Conservation (phyloP, 2,797 vertebrate species). For the Coilia nasus region DNA sequence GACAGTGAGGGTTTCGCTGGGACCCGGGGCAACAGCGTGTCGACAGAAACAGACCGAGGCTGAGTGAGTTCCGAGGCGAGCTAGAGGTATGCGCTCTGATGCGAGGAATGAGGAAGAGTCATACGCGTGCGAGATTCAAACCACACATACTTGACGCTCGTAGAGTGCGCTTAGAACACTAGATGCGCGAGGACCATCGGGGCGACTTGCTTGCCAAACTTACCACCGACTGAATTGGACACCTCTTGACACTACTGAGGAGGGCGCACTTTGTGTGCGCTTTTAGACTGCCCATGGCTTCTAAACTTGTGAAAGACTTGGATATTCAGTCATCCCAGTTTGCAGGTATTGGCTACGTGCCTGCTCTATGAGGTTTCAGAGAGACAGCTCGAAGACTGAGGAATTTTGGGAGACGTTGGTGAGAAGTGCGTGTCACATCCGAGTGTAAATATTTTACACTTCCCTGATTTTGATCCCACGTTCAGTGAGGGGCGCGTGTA, state of each 20-base stretch:
- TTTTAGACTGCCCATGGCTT: background rate
- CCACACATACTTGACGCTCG: constrained; percentile 17
- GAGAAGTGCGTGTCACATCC: constrained; percentile 14
- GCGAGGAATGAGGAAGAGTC: constrained; percentile 23
- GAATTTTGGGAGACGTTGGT: constrained; percentile 1
- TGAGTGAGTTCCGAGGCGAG: constrained; percentile 7
- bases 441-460: constrained; percentile 10
- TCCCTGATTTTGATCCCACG: constrained; percentile 1
- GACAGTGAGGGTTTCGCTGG: constrained; percentile 9
- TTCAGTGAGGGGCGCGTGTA: constrained; percentile 13
- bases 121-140: constrained; percentile 23
- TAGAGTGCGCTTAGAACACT: background rate
- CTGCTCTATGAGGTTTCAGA: background rate
- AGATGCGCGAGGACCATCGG: background rate
- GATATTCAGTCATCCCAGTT: background rate
- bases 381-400: background rate
- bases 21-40: background rate
- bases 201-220: background rate
- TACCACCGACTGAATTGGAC: background rate
- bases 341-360: background rate
- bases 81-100: constrained; percentile 18
- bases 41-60: background rate
- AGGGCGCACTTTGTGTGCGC: background rate
- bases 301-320: background rate
- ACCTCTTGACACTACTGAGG: background rate